phyloP scores from a whole-genome alignment of 2,797 vertebrate genomes.

The Malacoctenus gilli region DNA sequence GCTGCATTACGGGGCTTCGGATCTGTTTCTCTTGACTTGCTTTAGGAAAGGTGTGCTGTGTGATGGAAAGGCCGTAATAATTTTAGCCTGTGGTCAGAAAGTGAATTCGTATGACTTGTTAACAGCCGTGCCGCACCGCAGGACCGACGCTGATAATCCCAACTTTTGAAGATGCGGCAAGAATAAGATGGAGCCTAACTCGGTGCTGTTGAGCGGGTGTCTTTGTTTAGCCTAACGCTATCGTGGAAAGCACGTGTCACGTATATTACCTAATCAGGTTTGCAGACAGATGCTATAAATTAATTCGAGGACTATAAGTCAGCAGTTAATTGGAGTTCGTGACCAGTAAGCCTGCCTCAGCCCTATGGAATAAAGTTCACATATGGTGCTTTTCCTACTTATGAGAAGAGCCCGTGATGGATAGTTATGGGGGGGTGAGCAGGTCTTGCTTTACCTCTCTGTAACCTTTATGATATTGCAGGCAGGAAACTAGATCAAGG shows the following conservation, averaged over 20 bases:
- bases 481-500: slow-evolving; percentile 77
- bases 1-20: slow-evolving; percentile 42
- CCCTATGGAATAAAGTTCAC: slow-evolving; percentile 13
- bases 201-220: no score
- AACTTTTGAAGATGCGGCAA: neutral
- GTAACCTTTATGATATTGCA: slow-evolving; percentile 66
- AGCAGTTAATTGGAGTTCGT: slow-evolving; percentile 31
- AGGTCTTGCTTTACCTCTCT: slow-evolving; percentile 63
- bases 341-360: neutral
- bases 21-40: slow-evolving; percentile 53
- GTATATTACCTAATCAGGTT: slow-evolving; percentile 32
- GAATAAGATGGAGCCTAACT: neutral
- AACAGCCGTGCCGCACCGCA: neutral
- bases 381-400: slow-evolving; percentile 23
- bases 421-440: slow-evolving; percentile 22
- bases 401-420: slow-evolving; percentile 16
- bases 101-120: slow-evolving; percentile 37
- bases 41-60: slow-evolving; percentile 59
- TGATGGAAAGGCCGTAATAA: slow-evolving; percentile 60
- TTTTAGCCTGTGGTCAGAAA: slow-evolving; percentile 52
- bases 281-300: slow-evolving; percentile 42
- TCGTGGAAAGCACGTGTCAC: slow-evolving; percentile 23
- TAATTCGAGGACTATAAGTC: slow-evolving; percentile 55
- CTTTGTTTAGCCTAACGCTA: neutral
- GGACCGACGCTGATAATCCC: slow-evolving; percentile 2